phyloP scores from a whole-genome alignment of 64 coral and sea anemone species.

The Hydrozoanthus tunicans region DNA sequence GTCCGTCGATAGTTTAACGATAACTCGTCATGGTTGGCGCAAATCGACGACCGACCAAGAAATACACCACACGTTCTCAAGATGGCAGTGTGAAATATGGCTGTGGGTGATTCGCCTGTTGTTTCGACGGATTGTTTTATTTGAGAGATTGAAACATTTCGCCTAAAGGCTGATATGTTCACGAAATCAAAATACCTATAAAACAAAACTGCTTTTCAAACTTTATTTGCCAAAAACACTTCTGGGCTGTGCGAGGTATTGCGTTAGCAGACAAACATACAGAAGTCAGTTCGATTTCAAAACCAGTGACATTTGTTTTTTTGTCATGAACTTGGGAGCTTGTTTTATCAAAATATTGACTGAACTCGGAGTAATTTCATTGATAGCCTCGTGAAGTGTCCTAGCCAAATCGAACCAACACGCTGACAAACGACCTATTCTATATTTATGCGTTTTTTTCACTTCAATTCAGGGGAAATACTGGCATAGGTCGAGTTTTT shows the following conservation, averaged over 20 bases:
- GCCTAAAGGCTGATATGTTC: no score
- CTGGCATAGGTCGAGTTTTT: slow-evolving; percentile 11
- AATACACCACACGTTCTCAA: neutral
- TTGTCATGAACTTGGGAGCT: slow-evolving; percentile 12
- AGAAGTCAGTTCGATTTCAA: slow-evolving; percentile 61
- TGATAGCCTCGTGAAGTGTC: neutral
- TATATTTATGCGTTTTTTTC: neutral
- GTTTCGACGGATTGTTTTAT: neutral
- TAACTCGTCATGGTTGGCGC: neutral
- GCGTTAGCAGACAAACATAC: neutral
- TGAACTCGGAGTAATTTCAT: slow-evolving; percentile 17
- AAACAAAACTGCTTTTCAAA: slow-evolving; percentile 24
- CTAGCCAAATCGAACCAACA: neutral
- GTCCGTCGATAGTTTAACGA: neutral
- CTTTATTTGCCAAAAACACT: neutral
- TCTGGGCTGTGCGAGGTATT: neutral
- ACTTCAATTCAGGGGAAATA: neutral
- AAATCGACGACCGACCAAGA: slow-evolving; percentile 6
- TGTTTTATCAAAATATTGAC: slow-evolving; percentile 24
- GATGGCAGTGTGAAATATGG: slow-evolving; percentile 46
- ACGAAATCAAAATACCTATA: slow-evolving; percentile 8
- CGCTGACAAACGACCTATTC: neutral
- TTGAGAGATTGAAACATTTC: slow-evolving; percentile 28
- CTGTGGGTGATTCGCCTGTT: slow-evolving; percentile 12
- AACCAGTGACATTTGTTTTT: slow-evolving; percentile 27